Base-by-base conservation (phyloP, 1,140 invertebrate species). In the Pygmarrhopalites habei region DNA sequence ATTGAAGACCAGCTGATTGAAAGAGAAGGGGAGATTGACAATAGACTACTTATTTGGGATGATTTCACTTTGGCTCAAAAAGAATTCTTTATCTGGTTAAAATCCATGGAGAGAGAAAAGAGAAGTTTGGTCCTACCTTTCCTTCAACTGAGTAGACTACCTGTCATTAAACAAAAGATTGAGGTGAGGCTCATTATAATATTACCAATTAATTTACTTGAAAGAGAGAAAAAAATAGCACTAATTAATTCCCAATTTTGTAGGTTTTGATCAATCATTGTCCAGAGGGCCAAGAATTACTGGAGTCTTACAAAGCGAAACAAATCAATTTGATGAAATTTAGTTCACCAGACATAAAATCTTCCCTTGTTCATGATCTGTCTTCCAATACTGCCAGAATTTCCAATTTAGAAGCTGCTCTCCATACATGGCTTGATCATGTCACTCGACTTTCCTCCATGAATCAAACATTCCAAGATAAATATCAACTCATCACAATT, bases 1-100 rank as follows among this genome's bases (percentile, higher is more conserved):
- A 90, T 89, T 0, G 74, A 92, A 12, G 82, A 85, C 0, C 80
- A 83, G 67, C 89, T 92, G 64, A 86, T 87, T 73, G 87, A 91
- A 59, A 79, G 89, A 65, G 89, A 92, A 71, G 79, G 80, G 43
- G 83, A 76, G 44, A 75, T 92, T 15, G 82, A 85, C 67, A 79
- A 82, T 1, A 78, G 88, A 49, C 81, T 94, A 4, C 77, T 80
- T 1, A 79, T 83, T 1, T 96, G 92, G 92, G 86, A 90, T 66
- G 82, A 81, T 47, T 94, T 93, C 74, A 83, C 86, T 71, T 77
- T 81, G 49, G 83, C 88, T 61, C 83, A 88, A 72, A 82, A 82
- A 0, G 82, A 82, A 49, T 74, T 94, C 3, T 76, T 89, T 12
- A 75, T 80, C 5, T 94, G 90, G 90, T 77, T 95, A 41, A 85